Base-by-base conservation (phyloP, 2,113 vertebrate species). In the Ictalurus punctatus region DNA sequence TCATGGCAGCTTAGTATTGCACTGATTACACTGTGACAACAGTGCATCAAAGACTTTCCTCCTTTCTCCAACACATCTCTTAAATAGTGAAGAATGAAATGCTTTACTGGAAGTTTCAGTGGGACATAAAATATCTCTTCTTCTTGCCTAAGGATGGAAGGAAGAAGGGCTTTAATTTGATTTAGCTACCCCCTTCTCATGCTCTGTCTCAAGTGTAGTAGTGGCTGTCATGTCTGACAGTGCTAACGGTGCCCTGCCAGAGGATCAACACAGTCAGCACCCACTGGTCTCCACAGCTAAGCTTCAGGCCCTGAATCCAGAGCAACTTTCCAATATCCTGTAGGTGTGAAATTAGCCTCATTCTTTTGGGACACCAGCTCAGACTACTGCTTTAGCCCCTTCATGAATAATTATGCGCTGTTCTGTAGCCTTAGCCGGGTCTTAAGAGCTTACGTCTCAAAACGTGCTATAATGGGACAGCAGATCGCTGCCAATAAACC, bases 391-490 rank as follows among this genome's bases (percentile, higher is more conserved):
- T 65, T 90, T 63, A 76, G 81, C 67, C 52, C 48, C 86, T 86
- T 90, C 91, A 89, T 91, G 90, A 92, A 93, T 93, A 93, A 89
- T 92, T 83, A 92, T 90, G 84, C 78, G 73, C 69, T 16, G 78
- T 90, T 83, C 88, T 87, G 63, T 88, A 80, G 87, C 86, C 87
- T 90, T 85, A 89, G 84, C 83, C 8, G 16, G 74, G 80, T 83
- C 90, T 92, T 91, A 90, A 90, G 78, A 90, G 90, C 83, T 92
- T 90, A 89, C 65, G 63, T 87, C 63, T 91, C 81, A 83, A 90
- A 89, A 91, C 90, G 74, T 85, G 83, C 83, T 88, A 92, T 69
- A 84, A 83, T 83, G 58, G 71, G 52, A 86, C 40, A 65, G 63
- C 58, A 88, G 80, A 90, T 89, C 67, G 63, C 79, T 83, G 74